phyloP scores from a whole-genome alignment of 1,140 invertebrate species.

The Zeugodacus cucurbitae region DNA sequence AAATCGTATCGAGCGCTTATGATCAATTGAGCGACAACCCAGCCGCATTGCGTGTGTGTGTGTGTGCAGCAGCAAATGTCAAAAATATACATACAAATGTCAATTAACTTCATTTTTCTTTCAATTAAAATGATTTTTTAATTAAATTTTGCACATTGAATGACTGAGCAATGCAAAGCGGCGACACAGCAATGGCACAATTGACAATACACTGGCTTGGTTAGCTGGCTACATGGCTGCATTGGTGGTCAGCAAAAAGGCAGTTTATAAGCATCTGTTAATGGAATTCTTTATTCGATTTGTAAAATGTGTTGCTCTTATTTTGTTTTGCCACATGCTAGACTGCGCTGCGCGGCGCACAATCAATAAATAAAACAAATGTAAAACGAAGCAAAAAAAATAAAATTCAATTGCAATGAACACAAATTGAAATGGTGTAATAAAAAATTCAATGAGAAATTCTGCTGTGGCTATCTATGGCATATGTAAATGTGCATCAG shows the following conservation, averaged over 20 bases:
- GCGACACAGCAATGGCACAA: not conserved
- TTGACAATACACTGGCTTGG: not conserved
- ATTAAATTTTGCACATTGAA: slow-evolving; percentile 33
- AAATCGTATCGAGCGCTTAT: not conserved
- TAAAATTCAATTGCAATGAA: not conserved
- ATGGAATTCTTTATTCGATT: not conserved
- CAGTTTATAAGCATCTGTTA: not conserved
- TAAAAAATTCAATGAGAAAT: not conserved
- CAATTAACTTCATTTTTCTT: slow-evolving; percentile 36
- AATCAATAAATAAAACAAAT: not conserved
- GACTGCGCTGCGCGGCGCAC: not conserved
- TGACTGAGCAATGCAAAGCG: not conserved
- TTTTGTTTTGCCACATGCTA: not conserved
- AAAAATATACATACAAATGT: slow-evolving; percentile 34
- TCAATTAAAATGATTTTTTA: slow-evolving; percentile 40
- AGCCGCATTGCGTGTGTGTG: not conserved
- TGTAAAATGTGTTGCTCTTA: not conserved
- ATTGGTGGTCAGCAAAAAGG: not conserved
- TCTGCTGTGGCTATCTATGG: not conserved
- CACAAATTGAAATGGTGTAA: not conserved
- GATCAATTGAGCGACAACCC: not conserved
- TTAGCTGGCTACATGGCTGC: not conserved
- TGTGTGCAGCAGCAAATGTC: slow-evolving; percentile 15
- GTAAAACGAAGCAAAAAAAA: not conserved
- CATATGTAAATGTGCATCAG: too few relatives aligned